Conservation (phyloP, 1,140 invertebrate genomes). For the Diprion similis region DNA sequence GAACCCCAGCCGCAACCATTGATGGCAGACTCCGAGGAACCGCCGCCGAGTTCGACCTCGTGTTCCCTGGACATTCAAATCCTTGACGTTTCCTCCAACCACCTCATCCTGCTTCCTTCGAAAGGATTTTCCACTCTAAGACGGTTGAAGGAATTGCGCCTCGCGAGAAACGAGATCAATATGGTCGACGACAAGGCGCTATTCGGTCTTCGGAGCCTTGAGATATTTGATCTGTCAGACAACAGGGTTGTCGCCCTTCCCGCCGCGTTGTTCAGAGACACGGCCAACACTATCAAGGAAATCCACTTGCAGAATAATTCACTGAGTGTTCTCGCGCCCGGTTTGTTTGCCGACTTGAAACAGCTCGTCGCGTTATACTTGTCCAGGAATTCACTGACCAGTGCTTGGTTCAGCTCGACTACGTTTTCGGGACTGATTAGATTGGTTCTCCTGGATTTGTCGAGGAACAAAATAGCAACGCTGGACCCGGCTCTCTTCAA, state of each 20-base stretch:
- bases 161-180: slow-evolving; percentile 81
- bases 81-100: slow-evolving; percentile 78
- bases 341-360: slow-evolving; percentile 78
- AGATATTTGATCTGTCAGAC: slow-evolving; percentile 79
- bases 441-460: slow-evolving; percentile 79
- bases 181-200: slow-evolving; percentile 79
- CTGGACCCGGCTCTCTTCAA: slow-evolving; percentile 79
- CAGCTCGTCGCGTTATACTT: slow-evolving; percentile 81
- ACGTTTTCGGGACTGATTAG: slow-evolving; percentile 84
- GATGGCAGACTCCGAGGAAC: slow-evolving; percentile 66
- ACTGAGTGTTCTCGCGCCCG: slow-evolving; percentile 76
- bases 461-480: slow-evolving; percentile 78
- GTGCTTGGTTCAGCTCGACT: slow-evolving; percentile 76
- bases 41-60: slow-evolving; percentile 55
- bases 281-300: slow-evolving; percentile 74
- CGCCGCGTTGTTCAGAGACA: slow-evolving; percentile 77
- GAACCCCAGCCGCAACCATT: slow-evolving; percentile 65
- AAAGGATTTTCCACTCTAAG: slow-evolving; percentile 76
- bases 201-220: slow-evolving; percentile 72
- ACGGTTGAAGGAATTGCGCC: slow-evolving; percentile 73
- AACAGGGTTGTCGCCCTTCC: slow-evolving; percentile 83
- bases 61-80: slow-evolving; percentile 78
- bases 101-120: slow-evolving; percentile 77
- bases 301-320: slow-evolving; percentile 85
- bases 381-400: slow-evolving; percentile 81